Evolutionary conservation across 2,888 invertebrate species (phyloP).

Genomic region (Pyrochroa serraticornis): DNA sequence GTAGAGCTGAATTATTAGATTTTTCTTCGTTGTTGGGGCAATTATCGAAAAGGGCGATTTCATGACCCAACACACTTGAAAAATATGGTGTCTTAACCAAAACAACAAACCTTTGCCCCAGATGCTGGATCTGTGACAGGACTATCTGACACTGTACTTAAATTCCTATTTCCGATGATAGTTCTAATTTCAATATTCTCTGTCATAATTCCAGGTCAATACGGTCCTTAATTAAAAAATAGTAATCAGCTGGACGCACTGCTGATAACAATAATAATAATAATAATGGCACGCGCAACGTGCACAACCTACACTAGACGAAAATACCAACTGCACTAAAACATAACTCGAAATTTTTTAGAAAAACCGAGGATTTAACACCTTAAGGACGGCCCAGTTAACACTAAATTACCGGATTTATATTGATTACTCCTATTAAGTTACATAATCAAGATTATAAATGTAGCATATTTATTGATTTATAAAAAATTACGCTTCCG

Average conservation of each 20-base stretch:
- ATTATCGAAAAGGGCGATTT: too few species aligned
- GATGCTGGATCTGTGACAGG: slow-evolving; percentile 81
- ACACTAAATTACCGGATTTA: slow-evolving; percentile 13
- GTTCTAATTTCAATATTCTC: slow-evolving; percentile 56
- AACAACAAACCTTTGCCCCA: slow-evolving; percentile 60
- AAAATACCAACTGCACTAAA: slow-evolving; percentile 12
- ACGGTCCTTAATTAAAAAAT: slow-evolving; percentile 11
- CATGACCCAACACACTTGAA: too few species aligned
- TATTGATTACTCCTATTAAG: slow-evolving; percentile 8
- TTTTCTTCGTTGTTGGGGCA: not conserved
- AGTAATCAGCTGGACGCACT: slow-evolving; percentile 17
- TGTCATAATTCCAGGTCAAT: slow-evolving; percentile 46
- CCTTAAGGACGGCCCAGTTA: too few species aligned
- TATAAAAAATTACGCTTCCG: slow-evolving; percentile 4
- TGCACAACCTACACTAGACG: slow-evolving; percentile 24
- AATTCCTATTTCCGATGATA: slow-evolving; percentile 56
- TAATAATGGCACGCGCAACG: slow-evolving; percentile 19
- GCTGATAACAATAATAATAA: not conserved
- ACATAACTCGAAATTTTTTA: not conserved
- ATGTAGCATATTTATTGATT: slow-evolving; percentile 23
- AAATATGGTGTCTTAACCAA: too few species aligned
- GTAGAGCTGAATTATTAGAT: too few species aligned
- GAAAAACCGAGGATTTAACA: too few species aligned
- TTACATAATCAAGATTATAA: slow-evolving; percentile 20
- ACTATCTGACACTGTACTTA: slow-evolving; percentile 70